A percentile compares a stretch with the other conserved stretches of the same genome.
phyloP scores from a whole-genome alignment of 2,797 vertebrate species.

The Lacerta viridis region DNA sequence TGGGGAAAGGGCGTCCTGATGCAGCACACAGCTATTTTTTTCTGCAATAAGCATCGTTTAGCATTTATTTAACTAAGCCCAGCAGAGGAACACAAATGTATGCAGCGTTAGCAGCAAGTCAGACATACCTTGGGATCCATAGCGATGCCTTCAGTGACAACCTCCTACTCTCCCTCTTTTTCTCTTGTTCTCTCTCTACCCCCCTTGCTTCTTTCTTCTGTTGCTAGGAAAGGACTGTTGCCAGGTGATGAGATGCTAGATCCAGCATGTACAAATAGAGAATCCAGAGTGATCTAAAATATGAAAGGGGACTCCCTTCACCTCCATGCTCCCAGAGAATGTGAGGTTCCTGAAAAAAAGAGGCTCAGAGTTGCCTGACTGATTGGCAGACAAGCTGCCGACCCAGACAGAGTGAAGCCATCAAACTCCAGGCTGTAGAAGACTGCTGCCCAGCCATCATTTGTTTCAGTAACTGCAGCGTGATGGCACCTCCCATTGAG shows the following conservation, averaged over 20 bases:
- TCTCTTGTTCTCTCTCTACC: neutral
- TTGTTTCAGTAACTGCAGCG: neutral
- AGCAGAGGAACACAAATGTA: conserved; percentile 10
- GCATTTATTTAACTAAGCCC: conserved; percentile 7
- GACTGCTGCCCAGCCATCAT: neutral
- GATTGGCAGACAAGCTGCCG: neutral
- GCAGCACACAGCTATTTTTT: neutral
- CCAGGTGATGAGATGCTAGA: conserved; percentile 63
- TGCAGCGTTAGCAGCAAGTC: neutral
- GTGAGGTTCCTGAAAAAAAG: neutral
- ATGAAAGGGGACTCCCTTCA: conserved; percentile 24
- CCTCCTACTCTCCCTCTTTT: conserved; percentile 47
- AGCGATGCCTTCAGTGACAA: conserved; percentile 35
- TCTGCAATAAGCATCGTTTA: conserved; percentile 2
- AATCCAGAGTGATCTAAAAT: conserved; percentile 30
- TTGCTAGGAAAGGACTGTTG: conserved; percentile 65
- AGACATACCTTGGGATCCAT: conserved; percentile 47
- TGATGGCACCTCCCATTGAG: neutral
- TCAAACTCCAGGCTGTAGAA: neutral
- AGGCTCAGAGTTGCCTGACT: neutral
- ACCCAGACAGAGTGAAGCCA: neutral
- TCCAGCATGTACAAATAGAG: conserved; percentile 46
- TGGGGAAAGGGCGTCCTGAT: neutral
- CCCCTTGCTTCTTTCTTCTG: conserved; percentile 30
- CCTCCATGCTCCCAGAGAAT: neutral